Evolutionary conservation across 2,113 vertebrate genomes (phyloP).

Genomic region (Sphaerodactylus townsendi): DNA sequence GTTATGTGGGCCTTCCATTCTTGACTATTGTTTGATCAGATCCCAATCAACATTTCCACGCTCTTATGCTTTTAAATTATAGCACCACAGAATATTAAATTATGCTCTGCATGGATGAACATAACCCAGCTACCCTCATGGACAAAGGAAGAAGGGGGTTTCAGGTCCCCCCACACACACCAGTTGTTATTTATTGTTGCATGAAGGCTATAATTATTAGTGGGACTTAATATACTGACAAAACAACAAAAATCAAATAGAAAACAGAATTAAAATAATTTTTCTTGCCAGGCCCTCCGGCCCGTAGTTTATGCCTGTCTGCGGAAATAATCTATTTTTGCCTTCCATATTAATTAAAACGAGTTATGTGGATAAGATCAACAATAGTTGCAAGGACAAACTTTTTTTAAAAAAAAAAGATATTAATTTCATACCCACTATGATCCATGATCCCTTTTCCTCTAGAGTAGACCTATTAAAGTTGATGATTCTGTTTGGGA

Average conservation of each 20-base stretch:
- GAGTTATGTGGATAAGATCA: not conserved
- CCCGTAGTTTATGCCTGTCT: slow-evolving; percentile 4
- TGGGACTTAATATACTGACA: slow-evolving; percentile 49
- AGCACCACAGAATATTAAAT: slow-evolving; percentile 58
- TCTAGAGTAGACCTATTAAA: not conserved
- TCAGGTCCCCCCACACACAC: not conserved
- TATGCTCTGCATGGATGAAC: slow-evolving; percentile 55
- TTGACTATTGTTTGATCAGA: slow-evolving; percentile 40
- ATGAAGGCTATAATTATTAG: slow-evolving; percentile 64
- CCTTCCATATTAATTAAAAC: not conserved
- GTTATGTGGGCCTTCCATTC: not conserved
- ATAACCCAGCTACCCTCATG: slow-evolving; percentile 46
- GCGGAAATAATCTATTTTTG: slow-evolving; percentile 1
- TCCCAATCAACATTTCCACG: slow-evolving; percentile 57
- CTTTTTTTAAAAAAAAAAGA: not conserved
- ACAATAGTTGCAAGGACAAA: not conserved
- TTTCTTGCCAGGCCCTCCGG: not conserved
- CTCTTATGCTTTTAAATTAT: slow-evolving; percentile 68
- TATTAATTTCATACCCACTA: not conserved
- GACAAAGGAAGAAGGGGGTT: slow-evolving; percentile 35
- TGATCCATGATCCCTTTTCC: not conserved
- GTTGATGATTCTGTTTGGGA: not conserved
- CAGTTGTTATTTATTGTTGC: slow-evolving; percentile 67
- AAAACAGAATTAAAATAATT: not conserved
- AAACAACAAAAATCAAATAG: not conserved